Evolutionary conservation across 2,888 invertebrate species (phyloP).

Genomic region (Crocallis elinguaria): DNA sequence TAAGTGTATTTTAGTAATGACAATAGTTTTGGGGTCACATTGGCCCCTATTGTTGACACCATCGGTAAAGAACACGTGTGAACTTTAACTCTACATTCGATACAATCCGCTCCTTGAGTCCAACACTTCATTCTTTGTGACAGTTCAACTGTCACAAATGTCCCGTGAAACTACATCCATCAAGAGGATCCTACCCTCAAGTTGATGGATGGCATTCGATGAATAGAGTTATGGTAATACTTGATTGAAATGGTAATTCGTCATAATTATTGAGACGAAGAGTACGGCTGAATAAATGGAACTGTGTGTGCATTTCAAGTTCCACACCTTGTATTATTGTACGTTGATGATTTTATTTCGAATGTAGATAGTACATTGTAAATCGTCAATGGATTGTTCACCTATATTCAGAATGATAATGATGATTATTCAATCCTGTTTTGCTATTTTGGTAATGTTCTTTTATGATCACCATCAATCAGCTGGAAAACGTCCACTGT

Average conservation of each 20-base stretch:
- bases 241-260: conserved; percentile 77
- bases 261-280: conserved; percentile 62
- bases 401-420: too few relatives aligned
- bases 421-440: too few relatives aligned
- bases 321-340: conserved; percentile 57
- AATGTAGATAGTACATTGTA: conserved; percentile 6
- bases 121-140: conserved; percentile 59
- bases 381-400: background rate
- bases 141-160: conserved; percentile 81
- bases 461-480: too few relatives aligned
- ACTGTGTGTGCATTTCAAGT: conserved; percentile 61
- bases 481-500: too few relatives aligned
- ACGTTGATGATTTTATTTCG: conserved; percentile 29
- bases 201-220: conserved; percentile 72
- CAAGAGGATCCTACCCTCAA: conserved; percentile 51
- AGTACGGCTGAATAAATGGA: conserved; percentile 30
- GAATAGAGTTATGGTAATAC: conserved; percentile 78
- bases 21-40: conserved; percentile 37
- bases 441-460: too few relatives aligned
- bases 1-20: conserved; percentile 5
- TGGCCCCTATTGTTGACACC: conserved; percentile 59
- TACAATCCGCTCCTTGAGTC: conserved; percentile 54
- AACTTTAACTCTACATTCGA: conserved; percentile 68
- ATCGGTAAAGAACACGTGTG: conserved; percentile 73
- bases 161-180: conserved; percentile 63